A percentile compares a stretch with the other conserved stretches of the same genome.
Evolutionary conservation across 1,140 invertebrate genomes (phyloP).

Genomic region (Meloidogyne exigua): DNA sequence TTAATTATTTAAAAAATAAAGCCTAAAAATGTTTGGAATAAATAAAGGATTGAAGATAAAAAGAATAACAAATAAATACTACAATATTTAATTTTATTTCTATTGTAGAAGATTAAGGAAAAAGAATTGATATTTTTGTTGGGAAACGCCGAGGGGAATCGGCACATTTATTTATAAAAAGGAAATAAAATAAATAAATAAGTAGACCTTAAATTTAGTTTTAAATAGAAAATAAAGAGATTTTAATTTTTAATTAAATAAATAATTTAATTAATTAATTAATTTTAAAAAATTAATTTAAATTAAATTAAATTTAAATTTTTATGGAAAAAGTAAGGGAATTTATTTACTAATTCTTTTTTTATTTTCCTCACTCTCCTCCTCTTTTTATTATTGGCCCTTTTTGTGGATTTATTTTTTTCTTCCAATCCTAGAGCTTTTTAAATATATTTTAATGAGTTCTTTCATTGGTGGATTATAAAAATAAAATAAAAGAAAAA

Average conservation of each 20-base stretch:
- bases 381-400: neutral
- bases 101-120: neutral
- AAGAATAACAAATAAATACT: neutral
- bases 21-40: neutral
- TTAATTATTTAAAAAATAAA: neutral
- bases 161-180: neutral
- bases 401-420: conserved; percentile 5
- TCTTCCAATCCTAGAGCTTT: neutral
- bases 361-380: neutral
- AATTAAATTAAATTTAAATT: too few species aligned
- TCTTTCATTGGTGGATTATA: neutral
- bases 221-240: too few species aligned
- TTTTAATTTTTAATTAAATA: too few species aligned
- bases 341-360: too few species aligned
- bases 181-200: neutral
- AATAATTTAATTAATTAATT: too few species aligned
- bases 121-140: neutral
- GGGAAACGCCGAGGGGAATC: neutral
- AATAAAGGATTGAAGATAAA: neutral
- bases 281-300: too few species aligned
- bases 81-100: neutral
- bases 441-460: neutral
- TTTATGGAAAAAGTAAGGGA: neutral
- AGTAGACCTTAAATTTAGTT: neutral
- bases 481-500: neutral